Conservation (phyloP, 2,797 vertebrate species). For the Coregonus sp. region DNA sequence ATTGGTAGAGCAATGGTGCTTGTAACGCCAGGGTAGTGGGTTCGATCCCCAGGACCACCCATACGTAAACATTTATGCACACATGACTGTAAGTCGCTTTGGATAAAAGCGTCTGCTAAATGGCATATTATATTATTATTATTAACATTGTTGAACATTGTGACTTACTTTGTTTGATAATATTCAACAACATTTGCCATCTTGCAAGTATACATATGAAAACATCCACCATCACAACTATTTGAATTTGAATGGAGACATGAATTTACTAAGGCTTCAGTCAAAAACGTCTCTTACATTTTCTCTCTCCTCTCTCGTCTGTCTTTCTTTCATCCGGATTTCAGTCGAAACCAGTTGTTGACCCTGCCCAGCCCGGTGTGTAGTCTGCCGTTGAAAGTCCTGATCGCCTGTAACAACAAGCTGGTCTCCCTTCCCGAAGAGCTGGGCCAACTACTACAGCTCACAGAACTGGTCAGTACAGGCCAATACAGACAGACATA, state of each 20-base stretch:
- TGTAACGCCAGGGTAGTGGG: no score
- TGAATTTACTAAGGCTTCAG: background rate
- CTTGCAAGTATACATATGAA: background rate
- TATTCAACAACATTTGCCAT: background rate
- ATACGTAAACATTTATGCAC: no score
- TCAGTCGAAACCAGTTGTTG: slow-evolving; percentile 95
- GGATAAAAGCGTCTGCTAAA: no score
- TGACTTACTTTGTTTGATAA: background rate
- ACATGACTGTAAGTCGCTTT: no score
- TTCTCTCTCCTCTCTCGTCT: background rate
- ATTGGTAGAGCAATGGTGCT: no score
- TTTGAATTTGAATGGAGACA: background rate
- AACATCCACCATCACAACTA: background rate
- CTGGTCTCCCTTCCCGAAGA: slow-evolving; percentile 93
- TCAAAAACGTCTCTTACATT: background rate
- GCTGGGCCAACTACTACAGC: slow-evolving; percentile 85
- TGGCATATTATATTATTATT: no score
- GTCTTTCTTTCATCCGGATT: background rate
- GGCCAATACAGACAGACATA: background rate
- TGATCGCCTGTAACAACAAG: slow-evolving; percentile 97
- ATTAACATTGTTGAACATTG: background rate
- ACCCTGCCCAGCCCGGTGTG: slow-evolving; percentile 87
- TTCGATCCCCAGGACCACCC: no score
- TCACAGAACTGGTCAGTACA: slow-evolving; percentile 89
- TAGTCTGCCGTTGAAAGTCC: slow-evolving; percentile 90